Percentiles rank a stretch among this genome's conserved stretches.
Evolutionary conservation across 1,140 invertebrate genomes (phyloP).

Genomic region (Meloidogyne exigua): DNA sequence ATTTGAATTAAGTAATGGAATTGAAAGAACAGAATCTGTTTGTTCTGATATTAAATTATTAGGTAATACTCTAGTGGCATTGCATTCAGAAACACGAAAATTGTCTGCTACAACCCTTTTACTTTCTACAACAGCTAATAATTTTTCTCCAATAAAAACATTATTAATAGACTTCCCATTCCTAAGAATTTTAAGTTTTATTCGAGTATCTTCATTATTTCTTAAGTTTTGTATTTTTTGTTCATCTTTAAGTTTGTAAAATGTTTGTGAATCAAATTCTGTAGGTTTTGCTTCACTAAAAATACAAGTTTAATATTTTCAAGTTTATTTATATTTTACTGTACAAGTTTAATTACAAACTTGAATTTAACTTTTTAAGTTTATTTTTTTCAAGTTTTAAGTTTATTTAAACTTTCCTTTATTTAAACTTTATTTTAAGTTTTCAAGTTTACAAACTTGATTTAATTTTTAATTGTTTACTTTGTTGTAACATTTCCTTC

Average conservation of each 20-base stretch:
- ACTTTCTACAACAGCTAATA: constrained; percentile 52
- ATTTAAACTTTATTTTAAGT: no score
- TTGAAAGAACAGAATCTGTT: constrained; percentile 20
- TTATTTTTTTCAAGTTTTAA: not conserved
- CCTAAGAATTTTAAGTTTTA: constrained; percentile 47
- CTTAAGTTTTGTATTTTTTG: not conserved
- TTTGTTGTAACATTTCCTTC: not conserved
- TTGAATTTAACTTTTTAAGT: not conserved
- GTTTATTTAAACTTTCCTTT: not conserved
- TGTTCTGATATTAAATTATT: constrained; percentile 34
- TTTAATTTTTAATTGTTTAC: no score
- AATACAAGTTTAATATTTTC: not conserved
- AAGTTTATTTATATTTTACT: not conserved
- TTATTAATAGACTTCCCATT: constrained; percentile 49
- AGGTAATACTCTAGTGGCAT: constrained; percentile 46
- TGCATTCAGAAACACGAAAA: constrained; percentile 49
- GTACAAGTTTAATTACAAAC: not conserved
- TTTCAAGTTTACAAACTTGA: no score
- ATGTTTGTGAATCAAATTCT: not conserved
- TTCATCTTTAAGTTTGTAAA: constrained; percentile 6
- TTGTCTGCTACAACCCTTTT: constrained; percentile 31
- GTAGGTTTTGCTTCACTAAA: not conserved
- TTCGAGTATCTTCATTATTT: constrained; percentile 29
- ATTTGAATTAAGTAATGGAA: constrained; percentile 37
- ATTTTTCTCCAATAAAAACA: constrained; percentile 55